Conservation (phyloP, 2,888 invertebrate genomes). For the Cryptus armator region DNA sequence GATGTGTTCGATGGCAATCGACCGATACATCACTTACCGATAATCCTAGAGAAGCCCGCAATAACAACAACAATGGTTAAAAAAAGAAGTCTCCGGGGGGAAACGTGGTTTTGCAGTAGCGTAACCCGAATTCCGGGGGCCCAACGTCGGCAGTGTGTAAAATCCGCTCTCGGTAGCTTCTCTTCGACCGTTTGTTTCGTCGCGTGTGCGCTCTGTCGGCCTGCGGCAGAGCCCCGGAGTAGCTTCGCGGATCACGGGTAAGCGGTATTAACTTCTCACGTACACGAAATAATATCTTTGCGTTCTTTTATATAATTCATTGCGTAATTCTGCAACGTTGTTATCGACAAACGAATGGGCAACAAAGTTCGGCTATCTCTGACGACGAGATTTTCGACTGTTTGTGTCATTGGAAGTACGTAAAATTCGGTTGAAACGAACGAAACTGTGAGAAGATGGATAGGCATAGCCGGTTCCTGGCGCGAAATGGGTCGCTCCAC, state of each 20-base stretch:
- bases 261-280: conserved; percentile 33
- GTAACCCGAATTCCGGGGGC: conserved; percentile 43
- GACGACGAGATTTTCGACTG: not conserved
- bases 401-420: conserved; percentile 17
- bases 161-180: not conserved
- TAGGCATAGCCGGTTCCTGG: conserved; percentile 38
- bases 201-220: conserved; percentile 65
- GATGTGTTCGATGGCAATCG: not conserved
- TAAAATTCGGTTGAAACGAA: conserved; percentile 23
- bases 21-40: conserved; percentile 16
- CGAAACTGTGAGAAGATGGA: not conserved
- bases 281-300: conserved; percentile 32
- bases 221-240: conserved; percentile 44
- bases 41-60: conserved; percentile 41
- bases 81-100: conserved; percentile 23
- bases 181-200: conserved; percentile 28
- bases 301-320: conserved; percentile 23
- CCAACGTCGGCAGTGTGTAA: not conserved
- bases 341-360: not conserved
- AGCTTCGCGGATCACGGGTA: conserved; percentile 60
- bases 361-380: not conserved
- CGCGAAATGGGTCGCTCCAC: conserved; percentile 52
- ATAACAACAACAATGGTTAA: conserved; percentile 40
- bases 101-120: conserved; percentile 62
- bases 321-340: conserved; percentile 21